Percentiles rank a stretch among this genome's conserved stretches.
phyloP scores from a whole-genome alignment of 2,888 invertebrate species.

The Sinodicranocentrus sp. region DNA sequence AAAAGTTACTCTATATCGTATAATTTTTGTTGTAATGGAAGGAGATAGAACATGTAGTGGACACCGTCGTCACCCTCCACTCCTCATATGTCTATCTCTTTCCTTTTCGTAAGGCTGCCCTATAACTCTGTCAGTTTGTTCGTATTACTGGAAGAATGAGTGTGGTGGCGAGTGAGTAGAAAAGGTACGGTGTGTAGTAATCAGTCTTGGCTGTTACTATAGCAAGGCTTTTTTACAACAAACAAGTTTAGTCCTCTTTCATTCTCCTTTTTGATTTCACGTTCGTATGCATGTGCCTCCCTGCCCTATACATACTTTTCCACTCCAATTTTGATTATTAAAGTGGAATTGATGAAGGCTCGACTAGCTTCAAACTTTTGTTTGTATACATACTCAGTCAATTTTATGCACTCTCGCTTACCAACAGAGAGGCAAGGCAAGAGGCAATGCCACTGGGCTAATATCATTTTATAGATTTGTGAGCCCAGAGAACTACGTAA shows the following conservation, averaged over 20 bases:
- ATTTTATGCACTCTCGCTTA: no score
- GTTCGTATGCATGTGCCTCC: not conserved
- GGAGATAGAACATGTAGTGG: no score
- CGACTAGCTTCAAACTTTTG: not conserved
- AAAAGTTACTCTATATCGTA: no score
- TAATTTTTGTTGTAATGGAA: no score
- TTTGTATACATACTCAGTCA: no score
- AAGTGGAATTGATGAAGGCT: slow-evolving; percentile 2
- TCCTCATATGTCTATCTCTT: slow-evolving; percentile 15
- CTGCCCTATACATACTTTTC: not conserved
- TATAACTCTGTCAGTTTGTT: slow-evolving; percentile 11
- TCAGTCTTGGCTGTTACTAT: slow-evolving; percentile 12
- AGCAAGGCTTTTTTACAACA: slow-evolving; percentile 19
- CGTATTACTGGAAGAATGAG: not conserved
- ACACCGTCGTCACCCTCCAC: slow-evolving; percentile 5
- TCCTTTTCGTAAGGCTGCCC: not conserved
- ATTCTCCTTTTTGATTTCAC: not conserved
- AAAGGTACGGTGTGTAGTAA: no score
- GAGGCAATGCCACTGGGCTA: no score
- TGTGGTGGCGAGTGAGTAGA: not conserved
- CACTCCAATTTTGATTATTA: slow-evolving; percentile 18
- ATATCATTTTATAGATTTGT: no score
- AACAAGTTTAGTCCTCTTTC: slow-evolving; percentile 20
- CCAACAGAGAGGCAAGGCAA: no score
- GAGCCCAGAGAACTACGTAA: no score